Conservation (phyloP, 2,113 vertebrate genomes). For the Nothoprocta perdicaria region DNA sequence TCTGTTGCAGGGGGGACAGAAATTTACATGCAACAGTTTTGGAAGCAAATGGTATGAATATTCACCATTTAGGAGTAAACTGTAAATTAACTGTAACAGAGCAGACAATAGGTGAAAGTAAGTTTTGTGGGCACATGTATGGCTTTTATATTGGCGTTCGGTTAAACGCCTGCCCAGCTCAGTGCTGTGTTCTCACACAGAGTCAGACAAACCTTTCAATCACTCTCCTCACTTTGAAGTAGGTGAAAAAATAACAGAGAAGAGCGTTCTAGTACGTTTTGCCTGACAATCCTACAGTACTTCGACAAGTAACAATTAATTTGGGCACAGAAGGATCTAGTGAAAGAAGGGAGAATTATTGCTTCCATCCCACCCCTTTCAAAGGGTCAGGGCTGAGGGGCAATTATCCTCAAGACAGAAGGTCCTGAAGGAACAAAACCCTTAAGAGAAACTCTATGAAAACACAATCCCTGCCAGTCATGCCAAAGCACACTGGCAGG, state of each 20-base stretch:
- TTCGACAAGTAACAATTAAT: not conserved
- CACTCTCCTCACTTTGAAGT: not conserved
- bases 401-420: not conserved
- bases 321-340: not conserved
- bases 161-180: not conserved
- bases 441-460: not conserved
- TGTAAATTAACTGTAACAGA: constrained; percentile 41
- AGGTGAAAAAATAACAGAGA: not conserved
- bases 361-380: not conserved
- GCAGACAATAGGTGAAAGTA: not conserved
- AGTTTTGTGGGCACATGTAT: not conserved
- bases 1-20: not conserved
- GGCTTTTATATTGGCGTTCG: not conserved
- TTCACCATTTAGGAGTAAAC: constrained; percentile 11
- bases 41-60: constrained; percentile 40
- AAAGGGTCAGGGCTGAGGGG: not conserved
- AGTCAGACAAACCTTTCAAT: not conserved
- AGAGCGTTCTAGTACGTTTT: not conserved
- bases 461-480: not conserved
- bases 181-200: not conserved
- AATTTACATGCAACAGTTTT: constrained; percentile 28
- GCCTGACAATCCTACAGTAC: not conserved
- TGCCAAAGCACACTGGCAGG: not conserved
- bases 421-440: not conserved
- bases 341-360: not conserved